A percentile compares a stretch with the other conserved stretches of the same genome.
phyloP scores from a whole-genome alignment of 2,888 invertebrate species.

The Limenitis arthemis region DNA sequence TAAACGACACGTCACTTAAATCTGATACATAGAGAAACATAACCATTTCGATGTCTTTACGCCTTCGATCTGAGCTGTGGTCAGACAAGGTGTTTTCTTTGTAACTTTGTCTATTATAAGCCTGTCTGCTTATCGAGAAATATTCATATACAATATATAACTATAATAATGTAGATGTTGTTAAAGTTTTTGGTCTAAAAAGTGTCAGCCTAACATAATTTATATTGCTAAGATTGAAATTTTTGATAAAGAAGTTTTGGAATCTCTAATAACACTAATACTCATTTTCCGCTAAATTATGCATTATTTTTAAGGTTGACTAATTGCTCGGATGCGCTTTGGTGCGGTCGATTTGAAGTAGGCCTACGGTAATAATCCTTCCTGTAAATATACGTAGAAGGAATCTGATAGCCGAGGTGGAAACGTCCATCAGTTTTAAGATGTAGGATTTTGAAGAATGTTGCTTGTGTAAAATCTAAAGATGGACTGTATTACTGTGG shows the following conservation, averaged over 20 bases:
- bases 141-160: background rate
- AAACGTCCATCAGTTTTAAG: background rate
- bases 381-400: background rate
- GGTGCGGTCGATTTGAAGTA: slow-evolving; percentile 1
- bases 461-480: background rate
- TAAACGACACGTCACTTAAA: slow-evolving; percentile 60
- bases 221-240: no score
- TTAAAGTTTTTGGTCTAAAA: no score
- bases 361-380: slow-evolving; percentile 1
- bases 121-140: background rate
- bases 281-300: no score
- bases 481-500: background rate
- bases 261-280: no score
- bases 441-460: background rate
- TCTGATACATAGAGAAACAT: slow-evolving; percentile 65
- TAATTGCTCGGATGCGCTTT: slow-evolving; percentile 7
- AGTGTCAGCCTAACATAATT: no score
- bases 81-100: slow-evolving; percentile 13
- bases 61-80: slow-evolving; percentile 45
- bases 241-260: no score
- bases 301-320: background rate
- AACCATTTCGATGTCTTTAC: slow-evolving; percentile 60
- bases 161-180: background rate
- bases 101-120: slow-evolving; percentile 6
- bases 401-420: background rate